A percentile compares a stretch with the other conserved stretches of the same genome.
Conservation (phyloP, 1,140 invertebrate genomes). For the Drosophila miranda region DNA sequence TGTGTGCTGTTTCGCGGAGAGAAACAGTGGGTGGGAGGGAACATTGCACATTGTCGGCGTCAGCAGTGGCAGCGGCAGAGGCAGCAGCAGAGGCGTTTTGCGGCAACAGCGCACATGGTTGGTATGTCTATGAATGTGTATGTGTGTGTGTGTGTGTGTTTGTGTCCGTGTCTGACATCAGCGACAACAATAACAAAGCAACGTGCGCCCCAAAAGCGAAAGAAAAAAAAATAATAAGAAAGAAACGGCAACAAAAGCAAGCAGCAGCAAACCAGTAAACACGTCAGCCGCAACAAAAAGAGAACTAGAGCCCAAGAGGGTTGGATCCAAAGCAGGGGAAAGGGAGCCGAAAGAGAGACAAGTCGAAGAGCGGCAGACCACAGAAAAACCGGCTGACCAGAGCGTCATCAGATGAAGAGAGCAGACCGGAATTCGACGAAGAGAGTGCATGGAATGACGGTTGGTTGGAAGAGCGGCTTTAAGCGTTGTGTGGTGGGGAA, state of each 20-base stretch:
- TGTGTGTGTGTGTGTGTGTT: constrained; percentile 22
- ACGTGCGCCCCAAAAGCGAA: constrained; percentile 55
- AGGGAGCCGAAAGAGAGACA: constrained; percentile 20
- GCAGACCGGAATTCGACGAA: too few relatives aligned
- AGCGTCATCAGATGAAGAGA: too few relatives aligned
- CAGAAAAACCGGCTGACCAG: constrained; percentile 46
- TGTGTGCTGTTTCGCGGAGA: constrained; percentile 10
- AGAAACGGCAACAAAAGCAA: constrained; percentile 29
- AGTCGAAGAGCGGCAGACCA: background rate
- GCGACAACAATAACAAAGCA: constrained; percentile 75
- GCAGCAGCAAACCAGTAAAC: constrained; percentile 61
- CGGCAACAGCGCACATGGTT: constrained; percentile 28
- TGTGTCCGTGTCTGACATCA: constrained; percentile 64
- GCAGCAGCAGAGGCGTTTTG: too few relatives aligned
- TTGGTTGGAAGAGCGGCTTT: too few relatives aligned
- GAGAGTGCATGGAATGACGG: too few relatives aligned
- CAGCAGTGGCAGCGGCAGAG: too few relatives aligned
- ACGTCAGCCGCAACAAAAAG: constrained; percentile 51
- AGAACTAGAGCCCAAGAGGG: background rate
- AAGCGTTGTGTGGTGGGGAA: too few relatives aligned
- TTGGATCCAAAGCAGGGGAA: background rate
- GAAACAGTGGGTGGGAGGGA: background rate
- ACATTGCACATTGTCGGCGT: constrained; percentile 29
- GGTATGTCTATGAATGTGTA: background rate
- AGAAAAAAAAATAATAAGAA: constrained; percentile 20